Conservation (phyloP, 2,888 invertebrate species). For the Parnassius smintheus region DNA sequence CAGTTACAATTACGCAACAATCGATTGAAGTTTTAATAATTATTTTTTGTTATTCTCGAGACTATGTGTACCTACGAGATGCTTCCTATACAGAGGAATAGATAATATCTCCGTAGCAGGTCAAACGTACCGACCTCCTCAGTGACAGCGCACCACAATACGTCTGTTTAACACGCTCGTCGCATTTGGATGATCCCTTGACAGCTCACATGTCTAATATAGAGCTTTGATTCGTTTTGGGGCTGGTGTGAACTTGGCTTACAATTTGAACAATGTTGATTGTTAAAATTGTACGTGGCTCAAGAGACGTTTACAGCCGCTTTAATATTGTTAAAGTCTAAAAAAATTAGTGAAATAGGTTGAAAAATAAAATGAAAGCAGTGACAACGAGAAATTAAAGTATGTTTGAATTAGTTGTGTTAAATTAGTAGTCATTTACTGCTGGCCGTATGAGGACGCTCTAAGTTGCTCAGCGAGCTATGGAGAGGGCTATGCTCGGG, state of each 20-base stretch:
- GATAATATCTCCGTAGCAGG: conserved; percentile 57
- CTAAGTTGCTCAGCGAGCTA: too few relatives aligned
- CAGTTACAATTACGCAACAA: too few relatives aligned
- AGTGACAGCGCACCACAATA: conserved; percentile 72
- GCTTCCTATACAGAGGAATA: conserved; percentile 31
- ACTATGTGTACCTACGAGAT: conserved; percentile 5
- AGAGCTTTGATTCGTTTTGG: conserved; percentile 45
- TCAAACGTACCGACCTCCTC: conserved; percentile 63
- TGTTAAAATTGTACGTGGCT: conserved; percentile 5
- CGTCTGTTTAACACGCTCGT: conserved; percentile 77
- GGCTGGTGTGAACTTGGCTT: conserved; percentile 31
- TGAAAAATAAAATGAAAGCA: too few relatives aligned
- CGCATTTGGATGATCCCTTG: conserved; percentile 67
- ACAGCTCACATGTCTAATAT: conserved; percentile 60
- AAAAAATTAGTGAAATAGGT: too few relatives aligned
- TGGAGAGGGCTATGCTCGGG: too few relatives aligned
- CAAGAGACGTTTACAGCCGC: too few relatives aligned
- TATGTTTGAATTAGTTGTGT: too few relatives aligned
- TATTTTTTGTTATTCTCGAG: conserved; percentile 1
- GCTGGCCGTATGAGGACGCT: too few relatives aligned
- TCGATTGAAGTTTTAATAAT: neutral
- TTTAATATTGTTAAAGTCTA: too few relatives aligned
- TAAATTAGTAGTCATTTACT: too few relatives aligned
- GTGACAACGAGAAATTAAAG: too few relatives aligned
- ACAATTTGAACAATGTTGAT: conserved; percentile 14